Percentiles rank a stretch among this genome's conserved stretches.
Conservation (phyloP, 1,140 invertebrate genomes). For the Hypsibius dujardini region DNA sequence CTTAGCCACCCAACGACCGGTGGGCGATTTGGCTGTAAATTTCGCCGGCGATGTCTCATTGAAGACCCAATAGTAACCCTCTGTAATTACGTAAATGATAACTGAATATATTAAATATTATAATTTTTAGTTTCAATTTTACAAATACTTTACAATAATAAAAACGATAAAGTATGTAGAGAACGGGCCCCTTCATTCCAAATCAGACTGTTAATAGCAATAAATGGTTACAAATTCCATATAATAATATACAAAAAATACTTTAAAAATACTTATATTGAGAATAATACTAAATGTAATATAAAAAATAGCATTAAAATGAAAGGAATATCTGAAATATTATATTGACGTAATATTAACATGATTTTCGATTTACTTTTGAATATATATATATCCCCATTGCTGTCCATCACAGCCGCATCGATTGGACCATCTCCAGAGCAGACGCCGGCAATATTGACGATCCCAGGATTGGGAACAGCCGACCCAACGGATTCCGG, state of each 20-base stretch:
- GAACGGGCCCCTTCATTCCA: background rate
- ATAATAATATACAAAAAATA: too few species aligned
- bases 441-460: background rate
- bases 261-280: too few species aligned
- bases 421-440: background rate
- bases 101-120: background rate
- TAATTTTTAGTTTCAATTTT: background rate
- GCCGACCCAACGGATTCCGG: conserved; percentile 4
- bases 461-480: background rate
- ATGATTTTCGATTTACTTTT: conserved; percentile 14
- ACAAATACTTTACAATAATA: background rate
- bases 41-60: background rate
- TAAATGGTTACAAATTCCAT: too few species aligned
- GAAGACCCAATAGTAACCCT: conserved; percentile 6
- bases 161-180: background rate
- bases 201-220: background rate
- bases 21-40: background rate
- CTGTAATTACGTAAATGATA: background rate
- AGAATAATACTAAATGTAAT: too few species aligned
- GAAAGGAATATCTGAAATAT: too few species aligned
- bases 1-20: background rate
- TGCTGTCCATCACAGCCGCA: background rate
- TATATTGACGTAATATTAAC: too few species aligned
- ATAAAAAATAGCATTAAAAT: too few species aligned
- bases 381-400: background rate